A percentile compares a stretch with the other conserved stretches of the same genome.
Evolutionary conservation across 2,113 vertebrate species (phyloP).

Genomic region (Benitochromis conjunctus): DNA sequence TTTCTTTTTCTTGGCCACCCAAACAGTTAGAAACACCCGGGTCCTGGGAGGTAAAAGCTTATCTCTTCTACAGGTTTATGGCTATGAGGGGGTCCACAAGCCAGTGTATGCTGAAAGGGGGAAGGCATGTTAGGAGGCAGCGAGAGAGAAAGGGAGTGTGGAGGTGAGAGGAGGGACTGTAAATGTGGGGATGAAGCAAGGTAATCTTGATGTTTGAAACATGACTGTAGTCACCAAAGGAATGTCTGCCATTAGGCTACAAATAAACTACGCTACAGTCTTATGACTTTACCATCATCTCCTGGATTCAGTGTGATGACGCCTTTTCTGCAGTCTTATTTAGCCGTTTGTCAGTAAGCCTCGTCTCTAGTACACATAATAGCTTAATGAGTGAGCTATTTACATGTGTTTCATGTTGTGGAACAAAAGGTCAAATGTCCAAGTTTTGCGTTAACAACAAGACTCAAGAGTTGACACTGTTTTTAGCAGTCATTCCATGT

Average conservation of each 20-base stretch:
- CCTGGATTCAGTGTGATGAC: neutral
- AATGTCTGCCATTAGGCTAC: neutral
- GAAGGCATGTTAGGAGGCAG: neutral
- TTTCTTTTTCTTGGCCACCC: neutral
- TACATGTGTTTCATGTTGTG: neutral
- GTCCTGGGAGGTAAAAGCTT: neutral
- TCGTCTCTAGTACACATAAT: neutral
- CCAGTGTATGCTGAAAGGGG: neutral
- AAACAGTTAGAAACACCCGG: neutral
- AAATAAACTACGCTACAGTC: neutral
- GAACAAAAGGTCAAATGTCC: neutral
- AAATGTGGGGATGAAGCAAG: neutral
- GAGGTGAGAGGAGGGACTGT: neutral
- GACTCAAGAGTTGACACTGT: neutral
- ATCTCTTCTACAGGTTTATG: neutral
- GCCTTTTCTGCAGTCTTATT: neutral
- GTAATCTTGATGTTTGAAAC: rapidly evolving
- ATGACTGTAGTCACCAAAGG: neutral
- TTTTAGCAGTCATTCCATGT: neutral
- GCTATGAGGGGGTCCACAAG: rapidly evolving
- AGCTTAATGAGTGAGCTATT: neutral
- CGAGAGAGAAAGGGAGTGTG: neutral
- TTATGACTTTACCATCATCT: neutral
- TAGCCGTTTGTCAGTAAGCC: rapidly evolving
- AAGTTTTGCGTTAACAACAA: neutral